Base-by-base conservation (phyloP, 2,888 invertebrate species). In the Nomada fabriciana region DNA sequence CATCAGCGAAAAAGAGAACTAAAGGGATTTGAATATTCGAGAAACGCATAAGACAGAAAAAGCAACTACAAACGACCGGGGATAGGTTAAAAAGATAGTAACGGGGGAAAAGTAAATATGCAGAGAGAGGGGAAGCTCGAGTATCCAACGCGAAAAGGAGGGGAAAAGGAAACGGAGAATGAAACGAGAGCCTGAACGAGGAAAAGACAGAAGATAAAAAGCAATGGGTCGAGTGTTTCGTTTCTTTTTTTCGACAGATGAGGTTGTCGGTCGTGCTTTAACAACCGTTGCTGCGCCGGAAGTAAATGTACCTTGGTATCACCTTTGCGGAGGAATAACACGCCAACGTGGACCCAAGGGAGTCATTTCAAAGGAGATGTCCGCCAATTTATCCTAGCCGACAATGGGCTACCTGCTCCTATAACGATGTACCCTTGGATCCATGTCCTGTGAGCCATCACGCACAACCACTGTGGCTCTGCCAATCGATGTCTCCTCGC, bases 381-480 rank as follows among this genome's bases (percentile, higher is more conserved):
- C 76, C 76, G 76, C 84, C 86, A 86, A 86, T 86, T 86, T 86
- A 86, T 86, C 82, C 82, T 68, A n/a, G 55, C 73, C 76, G 64
- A 86, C 82, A 82, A 86, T 76, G 69, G 36, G 64, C 20, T 70
- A 73, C 72, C 63, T 74, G 67, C 65, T 42, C 47, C 43, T 15
- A 52, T 68, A 75, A 60, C 80, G 78, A 73, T 59, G 67, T 63
- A 57, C 76, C 83, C 55, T 64, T 20, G 25, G 76, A 69, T 74
- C 59, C 68, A 60, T 50, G 68, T 43, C 43, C 73, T 71, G 65
- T 59, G 36, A 7, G 72, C 59, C 64, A 64, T 72, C 73, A 71
- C 61, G 63, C 64, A 47, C 75, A 61, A 82, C 68, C 76, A 65
- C 60, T 47, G 43, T 60, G 50, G 36, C 57, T 63, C 29, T 50